phyloP scores from a whole-genome alignment of 1,140 invertebrate species.

The Capitella teleta region DNA sequence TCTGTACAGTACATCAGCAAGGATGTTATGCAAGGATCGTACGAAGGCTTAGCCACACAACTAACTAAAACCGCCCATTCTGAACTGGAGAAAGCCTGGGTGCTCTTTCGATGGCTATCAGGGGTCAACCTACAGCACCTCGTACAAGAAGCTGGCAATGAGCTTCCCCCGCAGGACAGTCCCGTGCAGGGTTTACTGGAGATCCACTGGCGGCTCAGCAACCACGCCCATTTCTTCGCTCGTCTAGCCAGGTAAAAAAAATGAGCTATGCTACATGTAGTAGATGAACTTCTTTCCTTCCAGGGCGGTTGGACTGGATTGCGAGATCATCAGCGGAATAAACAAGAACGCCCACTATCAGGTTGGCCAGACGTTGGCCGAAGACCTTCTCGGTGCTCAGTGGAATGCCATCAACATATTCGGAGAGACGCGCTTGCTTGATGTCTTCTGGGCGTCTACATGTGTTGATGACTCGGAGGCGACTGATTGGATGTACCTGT shows the following conservation, averaged over 20 bases:
- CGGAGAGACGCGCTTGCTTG: slow-evolving; percentile 31
- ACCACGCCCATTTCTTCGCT: slow-evolving; percentile 33
- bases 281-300: background rate
- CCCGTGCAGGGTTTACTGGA: slow-evolving; percentile 31
- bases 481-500: no score
- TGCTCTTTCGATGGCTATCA: slow-evolving; percentile 34
- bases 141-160: background rate
- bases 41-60: background rate
- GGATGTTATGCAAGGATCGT: no score
- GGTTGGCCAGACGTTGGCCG: slow-evolving; percentile 27
- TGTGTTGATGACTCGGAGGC: slow-evolving; percentile 23
- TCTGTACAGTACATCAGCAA: no score
- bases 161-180: slow-evolving; percentile 10
- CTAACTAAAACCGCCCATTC: background rate
- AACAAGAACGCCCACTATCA: slow-evolving; percentile 38
- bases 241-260: slow-evolving; percentile 29
- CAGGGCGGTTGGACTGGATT: slow-evolving; percentile 32
- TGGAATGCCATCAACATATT: slow-evolving; percentile 36
- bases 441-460: slow-evolving; percentile 36
- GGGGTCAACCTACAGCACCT: slow-evolving; percentile 25
- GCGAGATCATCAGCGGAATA: slow-evolving; percentile 34
- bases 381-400: slow-evolving; percentile 18
- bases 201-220: slow-evolving; percentile 26
- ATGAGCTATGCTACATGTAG: background rate
- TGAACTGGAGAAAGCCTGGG: slow-evolving; percentile 24